phyloP scores from a whole-genome alignment of 2,113 vertebrate genomes.

The Lophochroa leadbeateri region DNA sequence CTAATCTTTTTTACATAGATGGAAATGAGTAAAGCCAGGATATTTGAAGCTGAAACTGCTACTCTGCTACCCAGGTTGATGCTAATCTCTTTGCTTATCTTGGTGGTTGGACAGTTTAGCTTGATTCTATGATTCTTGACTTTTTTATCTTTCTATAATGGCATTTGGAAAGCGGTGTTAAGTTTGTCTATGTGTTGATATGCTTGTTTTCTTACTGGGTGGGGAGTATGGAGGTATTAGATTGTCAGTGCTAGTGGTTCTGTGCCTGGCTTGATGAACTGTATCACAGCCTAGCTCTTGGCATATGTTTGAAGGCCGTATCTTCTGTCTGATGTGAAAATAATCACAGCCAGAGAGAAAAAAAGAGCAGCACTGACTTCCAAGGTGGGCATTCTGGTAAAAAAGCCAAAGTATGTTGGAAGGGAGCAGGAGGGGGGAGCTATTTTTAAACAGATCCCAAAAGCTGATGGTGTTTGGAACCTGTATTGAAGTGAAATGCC shows the following conservation, averaged over 20 bases:
- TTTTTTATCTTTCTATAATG: neutral
- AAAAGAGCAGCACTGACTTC: constrained; percentile 6
- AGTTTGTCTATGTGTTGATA: constrained; percentile 35
- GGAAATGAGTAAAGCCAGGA: constrained; percentile 27
- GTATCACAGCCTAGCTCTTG: neutral
- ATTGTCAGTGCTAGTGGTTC: neutral
- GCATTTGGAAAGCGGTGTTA: constrained; percentile 29
- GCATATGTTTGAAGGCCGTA: neutral
- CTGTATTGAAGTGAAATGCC: neutral
- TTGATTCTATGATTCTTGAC: neutral
- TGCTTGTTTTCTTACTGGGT: constrained; percentile 18
- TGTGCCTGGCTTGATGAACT: neutral
- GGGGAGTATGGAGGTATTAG: neutral
- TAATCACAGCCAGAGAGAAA: neutral
- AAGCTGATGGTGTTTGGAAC: constrained; percentile 3
- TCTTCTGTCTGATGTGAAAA: neutral
- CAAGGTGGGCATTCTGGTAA: neutral
- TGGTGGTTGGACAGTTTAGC: neutral
- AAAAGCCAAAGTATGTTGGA: constrained; percentile 46
- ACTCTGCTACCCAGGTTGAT: neutral
- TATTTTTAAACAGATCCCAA: constrained; percentile 9
- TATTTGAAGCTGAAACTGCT: neutral
- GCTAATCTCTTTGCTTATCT: neutral
- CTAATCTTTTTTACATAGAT: constrained; percentile 25
- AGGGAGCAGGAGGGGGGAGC: constrained; percentile 24